Base-by-base conservation (phyloP, 2,888 invertebrate genomes). In the Rutpela maculata region DNA sequence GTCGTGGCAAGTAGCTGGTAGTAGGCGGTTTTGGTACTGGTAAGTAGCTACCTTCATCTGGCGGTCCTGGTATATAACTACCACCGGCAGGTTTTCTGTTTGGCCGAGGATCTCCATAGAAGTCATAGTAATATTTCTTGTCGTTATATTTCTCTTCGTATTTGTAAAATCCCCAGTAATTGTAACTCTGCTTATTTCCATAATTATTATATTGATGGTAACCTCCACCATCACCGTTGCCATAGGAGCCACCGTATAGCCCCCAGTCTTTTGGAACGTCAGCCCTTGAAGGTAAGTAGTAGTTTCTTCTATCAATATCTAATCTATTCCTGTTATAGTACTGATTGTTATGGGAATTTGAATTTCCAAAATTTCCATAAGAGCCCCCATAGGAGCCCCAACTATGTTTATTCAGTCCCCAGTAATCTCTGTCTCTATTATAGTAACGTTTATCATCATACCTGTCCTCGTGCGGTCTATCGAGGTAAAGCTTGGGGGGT, bases 371-470 rank as follows among this genome's bases (percentile, higher is more conserved):
- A 74, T 89, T 87, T 0, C 93, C 92, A 82, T 95, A 95, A 12
- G 89, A 89, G 0, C 93, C 92, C 0, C 93, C 93, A 82, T 94
- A 93, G 76, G 91, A 91, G 0, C 92, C 93, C 93, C 93, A 93
- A 31, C 89, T 90, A 62, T 91, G 91, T 7, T 85, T 82, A 66
- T 84, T 80, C 62, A 84, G 77, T 11, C 86, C 88, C 85, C 89
- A 88, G 76, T 59, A 59, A 22, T 88, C 80, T 77, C 86, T 84
- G 71, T 81, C 85, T 74, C 89, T 74, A 35, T 67, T 77, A 65
- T 80, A 72, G 43, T 80, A 76, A 17, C 70, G 59, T 63, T 55
- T 75, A 66, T 75, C 65, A 63, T 67, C 55, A 38, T 67, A 67
- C 50, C 26, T 67, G 55, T 63, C 31, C 12, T 35, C 62, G 63